These are phyloP conservation scores for Hippopotamyrus pictus DNA, from an alignment of 2,797 vertebrate genomes.

Conservation along the genomic window DNA sequence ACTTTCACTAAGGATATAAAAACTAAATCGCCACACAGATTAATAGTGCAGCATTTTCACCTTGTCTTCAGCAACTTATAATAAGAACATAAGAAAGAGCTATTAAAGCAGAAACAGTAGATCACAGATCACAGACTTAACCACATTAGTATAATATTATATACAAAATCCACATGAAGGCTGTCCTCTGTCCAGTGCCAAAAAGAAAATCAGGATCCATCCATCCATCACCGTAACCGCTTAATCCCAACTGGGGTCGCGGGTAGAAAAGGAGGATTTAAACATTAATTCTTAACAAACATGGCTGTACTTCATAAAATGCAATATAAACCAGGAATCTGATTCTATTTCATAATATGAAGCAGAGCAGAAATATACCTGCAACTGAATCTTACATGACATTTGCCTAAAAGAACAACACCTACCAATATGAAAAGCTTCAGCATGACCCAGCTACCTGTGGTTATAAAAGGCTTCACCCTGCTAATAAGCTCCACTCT, in stretches of 20 bases:
- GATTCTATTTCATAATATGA: not conserved
- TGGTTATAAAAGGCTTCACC: not conserved
- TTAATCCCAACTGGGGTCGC: not conserved
- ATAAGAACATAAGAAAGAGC: not conserved
- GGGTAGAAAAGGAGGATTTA: not conserved
- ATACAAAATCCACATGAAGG: not conserved
- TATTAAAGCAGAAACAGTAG: not conserved
- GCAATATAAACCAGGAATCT: not conserved
- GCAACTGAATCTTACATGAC: constrained; percentile 1
- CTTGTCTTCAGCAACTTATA: not conserved
- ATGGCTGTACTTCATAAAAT: not conserved
- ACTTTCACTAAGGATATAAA: not conserved
- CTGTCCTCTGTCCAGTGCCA: not conserved
- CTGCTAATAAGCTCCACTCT: not conserved
- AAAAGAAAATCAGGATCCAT: not conserved
- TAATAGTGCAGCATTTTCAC: not conserved
- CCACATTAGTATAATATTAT: not conserved
- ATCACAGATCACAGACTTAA: not conserved
- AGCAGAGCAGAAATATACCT: not conserved
- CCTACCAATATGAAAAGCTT: not conserved
- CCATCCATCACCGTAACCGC: not conserved
- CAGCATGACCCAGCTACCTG: not conserved
- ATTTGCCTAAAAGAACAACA: constrained; percentile 1
- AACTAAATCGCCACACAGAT: not conserved
- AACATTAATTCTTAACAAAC: not conserved